Base-by-base conservation (phyloP, 2,888 invertebrate genomes). In the Amblyjoppa fuscipennis region DNA sequence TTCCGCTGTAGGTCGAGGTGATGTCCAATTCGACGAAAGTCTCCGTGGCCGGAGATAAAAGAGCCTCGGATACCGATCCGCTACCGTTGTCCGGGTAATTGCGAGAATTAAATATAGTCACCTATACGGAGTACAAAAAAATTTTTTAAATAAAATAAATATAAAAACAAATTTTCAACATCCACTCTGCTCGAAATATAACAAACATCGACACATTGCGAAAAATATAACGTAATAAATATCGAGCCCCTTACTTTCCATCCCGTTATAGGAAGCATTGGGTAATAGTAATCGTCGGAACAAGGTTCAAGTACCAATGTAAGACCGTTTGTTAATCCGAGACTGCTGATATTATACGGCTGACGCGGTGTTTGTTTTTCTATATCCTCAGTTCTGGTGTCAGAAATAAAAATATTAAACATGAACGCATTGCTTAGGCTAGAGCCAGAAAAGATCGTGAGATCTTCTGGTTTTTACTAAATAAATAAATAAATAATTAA, bases 241-340 rank as follows among this genome's bases (percentile, higher is more conserved):
- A 11, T 38, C 38, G 6, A 7, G 38, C 25, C 31, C 49, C 94
- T 94, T 93, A 96, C 96, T 89, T 96, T 95, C 90, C 96, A 95
- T 0, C 96, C 96, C 20, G 91, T 89, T 13, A 95, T 93, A 61
- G 94, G 94, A 28, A 95, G 91, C 5, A 96, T 87, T 0, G 95
- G 94, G 81, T 95, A 95, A 31, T 95, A 95, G 89, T 96, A 96
- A 92, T 97, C 96, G 0, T 95, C 94, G 0, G 95, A 85, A 88
- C 95, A 93, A 0, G 96, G 95, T 84, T 96, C 95, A 1, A 96
- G 74, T 0, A 95, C 85, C 0, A 96, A 93, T 0, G 91, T 93
- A 0, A 97, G 92, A 0, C 97, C 97, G 45, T 95, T 91, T 0
- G 91, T 61, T 0, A 90, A 0, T 0, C 95, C 95, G 3, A 89